A percentile compares a stretch with the other conserved stretches of the same genome.
Conservation (phyloP, 2,888 invertebrate species). For the Polia nebulosa region DNA sequence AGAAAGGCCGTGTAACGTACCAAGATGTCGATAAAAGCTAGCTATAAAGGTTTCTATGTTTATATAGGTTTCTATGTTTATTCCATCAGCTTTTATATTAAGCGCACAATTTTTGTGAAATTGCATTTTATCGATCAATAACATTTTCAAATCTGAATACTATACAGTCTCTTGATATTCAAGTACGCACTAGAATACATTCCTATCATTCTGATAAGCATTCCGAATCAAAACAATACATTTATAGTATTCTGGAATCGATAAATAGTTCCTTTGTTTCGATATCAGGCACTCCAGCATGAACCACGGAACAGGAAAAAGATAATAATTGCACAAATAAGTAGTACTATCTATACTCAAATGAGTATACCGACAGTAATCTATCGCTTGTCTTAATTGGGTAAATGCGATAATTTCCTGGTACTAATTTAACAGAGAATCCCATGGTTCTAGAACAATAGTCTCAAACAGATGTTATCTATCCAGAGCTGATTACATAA, state of each 20-base stretch:
- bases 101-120: not conserved
- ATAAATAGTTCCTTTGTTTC: constrained; percentile 28
- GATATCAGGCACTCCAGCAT: constrained; percentile 40
- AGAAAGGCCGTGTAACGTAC: too few relatives aligned
- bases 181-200: constrained; percentile 9
- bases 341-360: too few relatives aligned
- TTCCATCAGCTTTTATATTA: too few relatives aligned
- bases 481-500: constrained; percentile 29
- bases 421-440: constrained; percentile 11
- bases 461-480: constrained; percentile 23
- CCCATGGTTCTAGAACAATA: constrained; percentile 23
- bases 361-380: too few relatives aligned
- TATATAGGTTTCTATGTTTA: too few relatives aligned
- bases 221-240: constrained; percentile 12
- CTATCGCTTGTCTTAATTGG: constrained; percentile 23
- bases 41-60: too few relatives aligned
- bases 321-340: constrained; percentile 29
- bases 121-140: not conserved
- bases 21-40: too few relatives aligned
- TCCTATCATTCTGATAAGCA: not conserved
- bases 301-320: constrained; percentile 31
- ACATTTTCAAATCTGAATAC: constrained; percentile 2
- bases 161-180: constrained; percentile 7
- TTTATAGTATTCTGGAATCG: constrained; percentile 10
- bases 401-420: constrained; percentile 35